phyloP scores from a whole-genome alignment of 2,113 vertebrate species.

The Protomyctophum bolini region DNA sequence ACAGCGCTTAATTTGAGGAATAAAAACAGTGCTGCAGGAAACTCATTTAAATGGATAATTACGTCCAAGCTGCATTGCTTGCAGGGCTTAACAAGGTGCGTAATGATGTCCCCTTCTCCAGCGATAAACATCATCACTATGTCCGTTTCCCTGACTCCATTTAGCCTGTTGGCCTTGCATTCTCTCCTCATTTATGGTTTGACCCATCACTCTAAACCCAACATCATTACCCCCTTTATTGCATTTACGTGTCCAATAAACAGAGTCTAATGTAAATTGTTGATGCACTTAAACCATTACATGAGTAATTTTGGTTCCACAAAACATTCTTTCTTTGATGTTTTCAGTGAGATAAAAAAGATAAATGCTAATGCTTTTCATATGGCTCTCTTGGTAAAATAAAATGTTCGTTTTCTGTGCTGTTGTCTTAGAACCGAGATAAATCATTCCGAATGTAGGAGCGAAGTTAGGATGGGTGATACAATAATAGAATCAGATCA shows the following conservation, averaged over 20 bases:
- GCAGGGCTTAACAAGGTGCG: conserved; percentile 74
- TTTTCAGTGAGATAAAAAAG: background rate
- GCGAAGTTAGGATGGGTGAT: background rate
- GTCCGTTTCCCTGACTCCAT: conserved; percentile 66
- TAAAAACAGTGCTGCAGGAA: conserved; percentile 48
- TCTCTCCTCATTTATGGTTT: conserved; percentile 45
- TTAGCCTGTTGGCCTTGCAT: conserved; percentile 40
- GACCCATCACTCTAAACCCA: conserved; percentile 43
- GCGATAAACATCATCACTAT: conserved; percentile 66
- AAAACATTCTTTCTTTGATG: conserved; percentile 15
- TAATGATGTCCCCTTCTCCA: conserved; percentile 70
- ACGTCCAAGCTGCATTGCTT: conserved; percentile 56
- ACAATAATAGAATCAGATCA: background rate
- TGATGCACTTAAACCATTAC: conserved; percentile 28
- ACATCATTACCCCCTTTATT: conserved; percentile 39
- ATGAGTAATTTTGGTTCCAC: conserved; percentile 10
- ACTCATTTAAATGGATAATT: conserved; percentile 75
- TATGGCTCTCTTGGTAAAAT: conserved; percentile 2
- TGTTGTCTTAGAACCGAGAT: background rate
- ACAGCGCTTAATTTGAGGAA: conserved; percentile 57
- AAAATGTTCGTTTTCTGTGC: background rate
- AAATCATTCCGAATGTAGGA: background rate
- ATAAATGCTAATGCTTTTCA: conserved; percentile 15
- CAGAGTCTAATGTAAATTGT: conserved; percentile 29
- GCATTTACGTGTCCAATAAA: conserved; percentile 25